phyloP scores from a whole-genome alignment of 2,888 invertebrate species.

The Dasypolia templi region DNA sequence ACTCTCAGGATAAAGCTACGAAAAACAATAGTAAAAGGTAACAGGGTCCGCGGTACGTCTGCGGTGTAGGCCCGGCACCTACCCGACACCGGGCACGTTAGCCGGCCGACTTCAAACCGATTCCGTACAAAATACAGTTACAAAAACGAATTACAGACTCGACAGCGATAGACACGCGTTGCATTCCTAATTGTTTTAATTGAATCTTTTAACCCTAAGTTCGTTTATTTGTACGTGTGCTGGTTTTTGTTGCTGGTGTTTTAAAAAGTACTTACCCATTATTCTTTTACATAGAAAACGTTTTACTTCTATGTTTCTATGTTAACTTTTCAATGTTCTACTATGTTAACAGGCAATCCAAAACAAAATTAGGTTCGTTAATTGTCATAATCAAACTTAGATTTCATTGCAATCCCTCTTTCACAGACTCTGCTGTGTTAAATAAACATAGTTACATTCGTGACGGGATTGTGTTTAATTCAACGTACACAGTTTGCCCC shows the following conservation, averaged over 20 bases:
- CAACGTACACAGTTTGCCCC: slow-evolving; percentile 43
- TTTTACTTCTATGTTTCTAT: too few relatives aligned
- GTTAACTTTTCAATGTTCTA: too few relatives aligned
- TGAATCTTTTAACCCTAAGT: slow-evolving; percentile 28
- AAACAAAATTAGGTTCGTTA: slow-evolving; percentile 27
- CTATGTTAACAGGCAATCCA: slow-evolving; percentile 17
- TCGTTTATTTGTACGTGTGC: slow-evolving; percentile 19
- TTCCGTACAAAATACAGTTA: slow-evolving; percentile 80
- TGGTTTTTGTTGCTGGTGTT: slow-evolving; percentile 1
- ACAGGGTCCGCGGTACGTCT: slow-evolving; percentile 35
- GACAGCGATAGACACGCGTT: slow-evolving; percentile 47
- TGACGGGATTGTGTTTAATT: slow-evolving; percentile 49
- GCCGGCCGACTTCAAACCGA: slow-evolving; percentile 77
- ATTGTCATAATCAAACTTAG: slow-evolving; percentile 50
- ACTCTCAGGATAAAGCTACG: slow-evolving; percentile 12
- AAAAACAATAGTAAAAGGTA: slow-evolving; percentile 37
- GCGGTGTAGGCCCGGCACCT: slow-evolving; percentile 38
- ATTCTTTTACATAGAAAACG: too few relatives aligned
- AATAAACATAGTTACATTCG: slow-evolving; percentile 34
- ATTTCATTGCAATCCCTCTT: slow-evolving; percentile 54
- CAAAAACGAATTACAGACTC: slow-evolving; percentile 73
- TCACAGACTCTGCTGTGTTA: slow-evolving; percentile 16
- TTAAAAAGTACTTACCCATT: neutral
- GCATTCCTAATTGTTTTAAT: slow-evolving; percentile 55
- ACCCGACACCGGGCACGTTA: slow-evolving; percentile 80